Percentiles rank a stretch among this genome's conserved stretches.
These are phyloP conservation scores for Acanthornis magna DNA, from an alignment of 2,797 vertebrate genomes.

Conservation along the genomic window DNA sequence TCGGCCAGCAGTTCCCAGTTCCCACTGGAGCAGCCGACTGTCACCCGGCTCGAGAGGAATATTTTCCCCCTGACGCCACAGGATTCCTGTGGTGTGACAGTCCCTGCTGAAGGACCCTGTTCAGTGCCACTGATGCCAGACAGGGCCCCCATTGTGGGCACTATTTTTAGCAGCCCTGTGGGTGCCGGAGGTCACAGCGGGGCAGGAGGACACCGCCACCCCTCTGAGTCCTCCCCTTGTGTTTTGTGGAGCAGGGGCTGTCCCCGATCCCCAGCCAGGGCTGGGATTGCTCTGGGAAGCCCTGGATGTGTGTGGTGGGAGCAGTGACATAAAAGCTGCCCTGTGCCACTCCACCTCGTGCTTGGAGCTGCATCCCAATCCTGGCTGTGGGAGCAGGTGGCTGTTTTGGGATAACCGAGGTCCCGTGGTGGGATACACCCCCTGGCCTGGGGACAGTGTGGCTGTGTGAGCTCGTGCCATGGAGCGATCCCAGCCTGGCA, in stretches of 20 bases:
- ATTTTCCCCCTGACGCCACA: conserved; percentile 74
- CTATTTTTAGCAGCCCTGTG: conserved; percentile 71
- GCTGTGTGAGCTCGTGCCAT: not conserved
- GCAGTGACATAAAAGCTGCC: not conserved
- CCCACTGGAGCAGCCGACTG: conserved; percentile 19
- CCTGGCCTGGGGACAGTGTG: rapidly evolving
- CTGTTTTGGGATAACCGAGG: not conserved
- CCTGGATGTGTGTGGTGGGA: not conserved
- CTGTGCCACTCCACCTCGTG: rapidly evolving
- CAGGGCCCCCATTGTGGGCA: conserved; percentile 75
- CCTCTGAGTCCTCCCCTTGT: conserved; percentile 6
- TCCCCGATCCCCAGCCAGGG: not conserved
- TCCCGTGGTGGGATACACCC: rapidly evolving
- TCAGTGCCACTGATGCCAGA: conserved; percentile 61
- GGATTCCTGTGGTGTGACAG: conserved; percentile 77
- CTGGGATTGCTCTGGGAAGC: not conserved
- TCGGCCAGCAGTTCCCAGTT: conserved; percentile 4
- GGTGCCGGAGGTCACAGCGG: conserved; percentile 43
- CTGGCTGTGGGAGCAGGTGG: not conserved
- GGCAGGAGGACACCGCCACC: not conserved
- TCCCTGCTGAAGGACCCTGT: conserved; percentile 62
- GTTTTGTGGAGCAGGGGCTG: not conserved
- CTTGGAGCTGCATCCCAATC: not conserved
- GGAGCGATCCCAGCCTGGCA: not conserved
- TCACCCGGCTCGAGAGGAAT: conserved; percentile 48